Conservation (phyloP, 2,797 vertebrate genomes). For the Myotis planiceps region DNA sequence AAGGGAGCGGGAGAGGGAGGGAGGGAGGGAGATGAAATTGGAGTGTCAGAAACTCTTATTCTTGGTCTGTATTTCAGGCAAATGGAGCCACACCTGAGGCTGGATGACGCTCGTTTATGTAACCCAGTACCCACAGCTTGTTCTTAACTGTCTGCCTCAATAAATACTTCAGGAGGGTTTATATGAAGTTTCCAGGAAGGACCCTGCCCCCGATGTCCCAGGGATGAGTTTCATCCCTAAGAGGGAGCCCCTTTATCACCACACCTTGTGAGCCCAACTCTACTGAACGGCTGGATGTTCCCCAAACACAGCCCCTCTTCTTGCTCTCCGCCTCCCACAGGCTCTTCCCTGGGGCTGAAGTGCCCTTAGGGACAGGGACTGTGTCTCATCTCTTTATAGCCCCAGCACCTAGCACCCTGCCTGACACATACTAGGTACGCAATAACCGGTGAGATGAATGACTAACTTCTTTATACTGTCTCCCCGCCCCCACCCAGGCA, state of each 20-base stretch:
- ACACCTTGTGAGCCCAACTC: background rate
- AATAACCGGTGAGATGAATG: background rate
- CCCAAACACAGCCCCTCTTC: background rate
- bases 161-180: background rate
- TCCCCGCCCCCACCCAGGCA: background rate
- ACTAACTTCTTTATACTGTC: background rate
- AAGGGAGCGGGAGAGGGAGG: accelerated
- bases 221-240: background rate
- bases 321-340: background rate
- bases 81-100: background rate
- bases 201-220: background rate
- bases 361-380: background rate
- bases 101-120: background rate
- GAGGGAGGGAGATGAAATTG: background rate
- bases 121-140: background rate
- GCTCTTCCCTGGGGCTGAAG: background rate
- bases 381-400: background rate
- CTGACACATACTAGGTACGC: background rate
- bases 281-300: background rate
- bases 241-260: background rate
- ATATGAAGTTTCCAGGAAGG: background rate
- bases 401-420: background rate
- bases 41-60: background rate
- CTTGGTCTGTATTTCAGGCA: background rate
- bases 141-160: background rate